Percentiles rank a stretch among this genome's conserved stretches.
These are phyloP conservation scores for Melanocharis versteri DNA, from an alignment of 2,113 vertebrate genomes.

Conservation along the genomic window DNA sequence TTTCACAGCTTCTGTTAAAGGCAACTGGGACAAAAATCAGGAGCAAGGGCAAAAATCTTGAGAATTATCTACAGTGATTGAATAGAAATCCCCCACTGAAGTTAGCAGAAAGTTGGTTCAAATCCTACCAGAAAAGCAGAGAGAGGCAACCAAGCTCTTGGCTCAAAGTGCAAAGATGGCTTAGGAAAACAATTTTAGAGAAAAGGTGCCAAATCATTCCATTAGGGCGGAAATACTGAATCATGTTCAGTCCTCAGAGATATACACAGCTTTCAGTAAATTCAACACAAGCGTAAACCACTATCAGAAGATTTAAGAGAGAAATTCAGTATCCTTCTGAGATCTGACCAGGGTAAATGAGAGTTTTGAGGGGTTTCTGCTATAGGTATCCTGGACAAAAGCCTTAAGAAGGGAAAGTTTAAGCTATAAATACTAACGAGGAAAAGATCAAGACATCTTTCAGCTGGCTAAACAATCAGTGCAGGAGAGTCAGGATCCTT, in stretches of 20 bases:
- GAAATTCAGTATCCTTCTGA: background rate
- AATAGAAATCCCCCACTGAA: background rate
- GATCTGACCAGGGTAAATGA: background rate
- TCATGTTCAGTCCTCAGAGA: background rate
- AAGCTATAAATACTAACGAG: background rate
- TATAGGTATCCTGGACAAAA: background rate
- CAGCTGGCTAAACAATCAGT: background rate
- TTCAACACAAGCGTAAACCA: background rate
- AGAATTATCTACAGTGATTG: background rate
- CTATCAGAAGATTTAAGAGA: background rate
- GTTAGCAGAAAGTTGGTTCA: background rate
- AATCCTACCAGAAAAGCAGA: background rate
- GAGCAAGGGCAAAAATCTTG: background rate
- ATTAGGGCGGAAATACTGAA: background rate
- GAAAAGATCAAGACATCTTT: background rate
- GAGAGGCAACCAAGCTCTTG: background rate
- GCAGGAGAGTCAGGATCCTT: background rate
- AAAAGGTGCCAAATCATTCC: background rate
- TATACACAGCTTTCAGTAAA: background rate
- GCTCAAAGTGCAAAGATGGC: background rate
- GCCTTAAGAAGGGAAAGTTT: background rate
- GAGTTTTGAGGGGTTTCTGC: background rate
- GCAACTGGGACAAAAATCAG: background rate
- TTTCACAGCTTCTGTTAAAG: background rate
- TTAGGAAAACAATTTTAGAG: background rate